Evolutionary conservation across 2,113 vertebrate genomes (phyloP).

Genomic region (Pipra filicauda): DNA sequence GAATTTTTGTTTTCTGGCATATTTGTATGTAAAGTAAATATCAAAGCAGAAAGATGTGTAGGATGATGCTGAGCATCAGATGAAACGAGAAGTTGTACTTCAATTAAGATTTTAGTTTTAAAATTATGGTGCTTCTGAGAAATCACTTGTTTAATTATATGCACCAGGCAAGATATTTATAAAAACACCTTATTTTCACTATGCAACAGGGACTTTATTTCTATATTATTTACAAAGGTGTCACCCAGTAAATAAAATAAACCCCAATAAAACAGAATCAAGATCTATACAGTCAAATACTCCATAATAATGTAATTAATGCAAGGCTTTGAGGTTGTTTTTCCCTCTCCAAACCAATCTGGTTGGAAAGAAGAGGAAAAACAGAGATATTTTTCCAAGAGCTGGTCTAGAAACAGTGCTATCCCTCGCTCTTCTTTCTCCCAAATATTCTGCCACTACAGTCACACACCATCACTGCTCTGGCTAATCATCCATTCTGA

Average conservation of each 20-base stretch:
- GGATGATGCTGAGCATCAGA: not conserved
- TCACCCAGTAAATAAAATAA: not conserved
- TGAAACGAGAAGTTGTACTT: not conserved
- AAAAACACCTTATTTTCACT: not conserved
- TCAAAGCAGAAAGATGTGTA: not conserved
- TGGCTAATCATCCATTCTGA: not conserved
- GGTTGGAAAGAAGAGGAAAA: not conserved
- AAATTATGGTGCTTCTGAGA: not conserved
- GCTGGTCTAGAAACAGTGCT: not conserved
- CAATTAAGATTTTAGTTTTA: not conserved
- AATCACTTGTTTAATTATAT: not conserved
- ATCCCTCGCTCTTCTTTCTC: not conserved
- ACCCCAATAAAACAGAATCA: not conserved
- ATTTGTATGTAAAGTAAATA: not conserved
- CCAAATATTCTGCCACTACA: not conserved
- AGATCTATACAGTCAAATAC: not conserved
- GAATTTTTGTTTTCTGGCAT: not conserved
- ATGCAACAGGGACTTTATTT: not conserved
- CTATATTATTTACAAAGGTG: not conserved
- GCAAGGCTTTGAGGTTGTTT: not conserved
- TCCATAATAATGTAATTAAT: not conserved
- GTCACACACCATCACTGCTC: not conserved
- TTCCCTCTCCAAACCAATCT: not conserved
- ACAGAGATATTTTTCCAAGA: not conserved
- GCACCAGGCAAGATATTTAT: not conserved